Evolutionary conservation across 1,140 invertebrate genomes (phyloP).

Genomic region (Goniozus legneri): DNA sequence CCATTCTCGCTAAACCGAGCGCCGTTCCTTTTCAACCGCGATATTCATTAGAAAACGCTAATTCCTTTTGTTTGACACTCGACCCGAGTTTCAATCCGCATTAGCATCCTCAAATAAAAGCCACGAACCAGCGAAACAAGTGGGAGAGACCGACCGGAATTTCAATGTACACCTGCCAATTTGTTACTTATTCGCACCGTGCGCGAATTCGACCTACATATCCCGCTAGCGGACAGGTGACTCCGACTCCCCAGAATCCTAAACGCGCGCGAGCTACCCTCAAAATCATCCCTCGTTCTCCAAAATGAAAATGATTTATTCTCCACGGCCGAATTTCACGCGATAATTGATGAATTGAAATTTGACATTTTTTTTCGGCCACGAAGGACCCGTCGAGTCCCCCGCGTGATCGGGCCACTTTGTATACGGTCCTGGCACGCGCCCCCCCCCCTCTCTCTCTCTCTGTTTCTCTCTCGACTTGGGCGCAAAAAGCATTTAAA

Average conservation of each 20-base stretch:
- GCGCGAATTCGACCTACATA: conserved; percentile 31
- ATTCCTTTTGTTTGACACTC: conserved; percentile 6
- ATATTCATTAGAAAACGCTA: conserved; percentile 1
- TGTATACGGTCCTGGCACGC: too few relatives aligned
- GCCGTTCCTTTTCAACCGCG: conserved; percentile 1
- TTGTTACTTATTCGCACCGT: conserved; percentile 18
- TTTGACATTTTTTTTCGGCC: too few relatives aligned
- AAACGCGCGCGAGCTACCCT: not conserved
- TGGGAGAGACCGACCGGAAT: not conserved
- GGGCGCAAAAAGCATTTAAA: conserved; percentile 44
- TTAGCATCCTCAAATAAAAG: too few relatives aligned
- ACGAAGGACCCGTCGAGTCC: too few relatives aligned
- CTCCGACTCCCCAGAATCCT: conserved; percentile 26
- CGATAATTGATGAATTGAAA: too few relatives aligned
- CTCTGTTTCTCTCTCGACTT: too few relatives aligned
- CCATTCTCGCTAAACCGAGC: conserved; percentile 11
- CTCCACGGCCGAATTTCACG: too few relatives aligned
- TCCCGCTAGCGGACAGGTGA: conserved; percentile 30
- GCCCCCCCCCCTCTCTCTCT: too few relatives aligned
- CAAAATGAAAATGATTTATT: too few relatives aligned
- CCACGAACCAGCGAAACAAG: conserved; percentile 4
- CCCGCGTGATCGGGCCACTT: too few relatives aligned
- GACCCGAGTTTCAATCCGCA: conserved; percentile 8
- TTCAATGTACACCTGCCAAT: conserved; percentile 24
- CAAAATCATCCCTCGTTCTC: too few relatives aligned